Base-by-base conservation (phyloP, 1,140 invertebrate genomes). In the Formica exsecta region DNA sequence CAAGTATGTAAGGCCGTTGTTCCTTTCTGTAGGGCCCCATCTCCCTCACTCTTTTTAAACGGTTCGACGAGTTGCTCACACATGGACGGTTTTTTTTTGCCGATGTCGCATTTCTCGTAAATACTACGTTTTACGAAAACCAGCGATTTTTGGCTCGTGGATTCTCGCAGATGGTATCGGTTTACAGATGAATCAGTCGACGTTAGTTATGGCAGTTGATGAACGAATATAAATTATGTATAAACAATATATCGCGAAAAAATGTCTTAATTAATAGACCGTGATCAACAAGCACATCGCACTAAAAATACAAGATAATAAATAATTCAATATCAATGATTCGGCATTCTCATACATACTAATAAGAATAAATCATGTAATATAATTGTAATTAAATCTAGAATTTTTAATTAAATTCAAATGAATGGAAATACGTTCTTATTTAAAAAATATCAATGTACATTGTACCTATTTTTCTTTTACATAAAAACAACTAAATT, bases 1-100 rank as follows among this genome's bases (percentile, higher is more conserved):
- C 93, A 89, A 92, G 92, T 92, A 92, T 93, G 87, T 89, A 90
- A 79, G 84, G 75, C 81, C 86, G 38, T 81, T 81, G 84, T 70
- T 86, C 85, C 70, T 62, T 85, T 51, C 32, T 71, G 62, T 8
- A 38, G 44, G 59, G 51, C 8, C 65, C 66, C 76, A 74, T 68
- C 66, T 73, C 13, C n/a, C 41, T 73, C 38, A 74, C 87, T 88
- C 80, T 79, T 81, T 79, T 87, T 86, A 65, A 48, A 74, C 74
- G 71, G 65, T 65, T 13, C 85, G 51, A n/a, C 51, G 66, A 80
- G 79, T 68, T 32, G 61, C 66, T 70, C 83, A 65, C 41, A 70
- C 48, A 36, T 61, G 54, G 36, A 48, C 59, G 79, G 38, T 8
- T 41, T 41, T 41, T 41, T 79, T 89, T 89, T 71, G 54, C 71